Percentiles rank a stretch among this genome's conserved stretches.
Evolutionary conservation across 2,888 invertebrate genomes (phyloP).

Genomic region (Euzophera pinguis): DNA sequence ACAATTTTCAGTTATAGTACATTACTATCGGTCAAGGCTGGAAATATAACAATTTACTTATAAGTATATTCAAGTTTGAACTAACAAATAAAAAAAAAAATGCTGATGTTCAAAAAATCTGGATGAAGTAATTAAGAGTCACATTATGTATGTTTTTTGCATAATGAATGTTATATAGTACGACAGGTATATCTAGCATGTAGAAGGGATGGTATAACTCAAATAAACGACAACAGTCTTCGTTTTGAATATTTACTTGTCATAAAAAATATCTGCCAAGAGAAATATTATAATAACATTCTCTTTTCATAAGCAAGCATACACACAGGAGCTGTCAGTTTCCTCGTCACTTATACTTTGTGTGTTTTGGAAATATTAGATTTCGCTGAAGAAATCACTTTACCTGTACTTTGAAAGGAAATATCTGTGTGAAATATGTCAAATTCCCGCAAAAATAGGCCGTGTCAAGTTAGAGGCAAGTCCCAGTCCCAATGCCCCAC

Average conservation of each 20-base stretch:
- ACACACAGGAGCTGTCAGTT: conserved; percentile 23
- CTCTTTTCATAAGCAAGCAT: neutral
- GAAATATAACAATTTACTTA: no score
- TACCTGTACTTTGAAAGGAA: conserved; percentile 38
- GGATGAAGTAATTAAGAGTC: no score
- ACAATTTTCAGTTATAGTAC: no score
- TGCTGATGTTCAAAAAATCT: no score
- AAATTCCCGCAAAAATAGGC: conserved; percentile 65
- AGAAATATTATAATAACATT: conserved; percentile 6
- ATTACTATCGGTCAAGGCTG: no score
- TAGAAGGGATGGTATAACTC: no score
- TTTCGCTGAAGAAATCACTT: conserved; percentile 17
- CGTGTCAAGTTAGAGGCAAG: conserved; percentile 71
- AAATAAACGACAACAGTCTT: neutral
- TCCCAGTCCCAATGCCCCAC: conserved; percentile 55
- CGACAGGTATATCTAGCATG: no score
- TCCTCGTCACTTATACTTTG: conserved; percentile 18
- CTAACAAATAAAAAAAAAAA: no score
- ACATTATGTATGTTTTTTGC: no score
- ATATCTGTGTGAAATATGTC: no score
- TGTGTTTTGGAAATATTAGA: conserved; percentile 24
- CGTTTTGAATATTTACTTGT: neutral
- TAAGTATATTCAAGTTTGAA: no score
- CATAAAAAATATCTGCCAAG: neutral
- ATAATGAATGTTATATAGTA: no score